Conservation (phyloP, 2,797 vertebrate genomes). For the Squalus acanthias region DNA sequence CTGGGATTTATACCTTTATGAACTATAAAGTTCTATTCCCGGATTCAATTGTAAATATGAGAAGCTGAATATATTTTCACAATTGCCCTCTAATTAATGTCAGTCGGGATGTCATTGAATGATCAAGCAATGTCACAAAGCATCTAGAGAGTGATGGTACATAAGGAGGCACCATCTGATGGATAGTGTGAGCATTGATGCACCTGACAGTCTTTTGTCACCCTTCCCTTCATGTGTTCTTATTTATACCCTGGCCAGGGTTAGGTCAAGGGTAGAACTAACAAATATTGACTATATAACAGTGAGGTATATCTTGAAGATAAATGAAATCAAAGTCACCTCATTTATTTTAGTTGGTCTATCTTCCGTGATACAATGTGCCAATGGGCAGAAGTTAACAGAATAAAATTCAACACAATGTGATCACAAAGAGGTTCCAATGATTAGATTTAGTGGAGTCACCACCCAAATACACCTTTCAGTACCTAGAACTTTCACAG, state of each 20-base stretch:
- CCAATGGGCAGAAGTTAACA: background rate
- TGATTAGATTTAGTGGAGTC: background rate
- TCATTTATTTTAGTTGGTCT: background rate
- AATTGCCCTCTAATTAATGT: background rate
- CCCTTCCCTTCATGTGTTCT: background rate
- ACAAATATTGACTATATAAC: background rate
- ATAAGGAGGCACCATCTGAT: background rate
- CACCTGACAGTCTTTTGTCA: background rate
- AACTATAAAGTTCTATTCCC: background rate
- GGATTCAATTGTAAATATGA: background rate
- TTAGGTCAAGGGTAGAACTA: background rate
- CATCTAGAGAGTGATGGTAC: background rate
- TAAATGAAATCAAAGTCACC: background rate
- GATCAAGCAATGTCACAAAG: background rate
- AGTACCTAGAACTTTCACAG: background rate
- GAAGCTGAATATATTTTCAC: background rate
- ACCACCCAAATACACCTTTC: background rate
- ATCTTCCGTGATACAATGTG: background rate
- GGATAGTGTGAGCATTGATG: background rate
- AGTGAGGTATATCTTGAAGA: background rate
- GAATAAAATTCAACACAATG: background rate
- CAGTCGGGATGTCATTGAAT: background rate
- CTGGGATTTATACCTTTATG: background rate
- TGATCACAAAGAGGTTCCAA: background rate
- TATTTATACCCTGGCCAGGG: background rate